Base-by-base conservation (phyloP, 92 coral and sea anemone genomes). In the Meandrina meandrites region DNA sequence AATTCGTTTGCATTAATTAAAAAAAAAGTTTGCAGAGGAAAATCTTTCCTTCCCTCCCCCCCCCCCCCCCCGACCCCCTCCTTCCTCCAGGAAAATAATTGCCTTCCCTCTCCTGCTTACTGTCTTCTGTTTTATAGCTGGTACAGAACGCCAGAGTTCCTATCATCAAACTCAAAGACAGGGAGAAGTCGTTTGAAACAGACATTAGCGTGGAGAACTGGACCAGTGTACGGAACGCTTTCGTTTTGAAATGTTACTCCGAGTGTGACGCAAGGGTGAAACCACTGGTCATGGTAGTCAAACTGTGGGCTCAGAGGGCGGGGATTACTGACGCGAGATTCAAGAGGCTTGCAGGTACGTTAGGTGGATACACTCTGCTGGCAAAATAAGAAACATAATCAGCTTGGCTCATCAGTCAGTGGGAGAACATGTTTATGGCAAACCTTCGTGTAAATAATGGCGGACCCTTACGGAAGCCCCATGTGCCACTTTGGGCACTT, bases 301-400 rank as follows among this genome's bases (percentile, higher is more conserved):
- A 89, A 86, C 79, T 78, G 81, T 89, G 92, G 92, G 92, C 92
- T 64, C 90, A 89, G 56, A 67, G 74, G 4, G 92, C 90, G 24
- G 86, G 81, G 12, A 89, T 89, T 17, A 85, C 85, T n/a, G 92
- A 86, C 73, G 92, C 92, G 11, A 69, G 73, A 34, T 31, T 84
- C 13, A 86, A 89, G 51, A 79, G 88, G 57, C 86, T 89, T 22
- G 84, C 92, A 78, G 92, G 92, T 89, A 54, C 8, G 40, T 14
- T 68, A 17, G 14, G 54, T 15, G 73, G n/a, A 21, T 32, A 18
- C 17, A 10, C 36, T 69, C 1, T 40, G 45, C 6, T 40, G 45
- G 6, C 45, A 40, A 40, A 40, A 40, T 40, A 40, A 40, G 45
- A 6, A 40, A 40, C 45, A 40, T 6, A 40, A n/a, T n/a, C 45